A percentile compares a stretch with the other conserved stretches of the same genome.
Evolutionary conservation across 2,113 vertebrate species (phyloP).

Genomic region (Phalacrocorax pelagicus): DNA sequence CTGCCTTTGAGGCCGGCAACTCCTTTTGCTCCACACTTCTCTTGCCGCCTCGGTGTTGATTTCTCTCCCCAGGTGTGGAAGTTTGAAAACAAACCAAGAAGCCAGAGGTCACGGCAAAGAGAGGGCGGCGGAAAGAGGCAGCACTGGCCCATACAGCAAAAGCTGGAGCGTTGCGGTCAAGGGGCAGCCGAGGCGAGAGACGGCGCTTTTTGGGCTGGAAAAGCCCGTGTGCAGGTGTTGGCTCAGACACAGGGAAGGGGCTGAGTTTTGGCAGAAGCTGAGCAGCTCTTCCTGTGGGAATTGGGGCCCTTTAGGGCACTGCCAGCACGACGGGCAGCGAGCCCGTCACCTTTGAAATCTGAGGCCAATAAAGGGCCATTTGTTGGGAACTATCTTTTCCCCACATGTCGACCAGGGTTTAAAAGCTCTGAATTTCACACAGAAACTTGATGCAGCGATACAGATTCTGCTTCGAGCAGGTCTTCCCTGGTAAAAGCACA

Average conservation of each 20-base stretch:
- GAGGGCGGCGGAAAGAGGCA: background rate
- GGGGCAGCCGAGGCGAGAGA: background rate
- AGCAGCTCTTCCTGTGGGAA: background rate
- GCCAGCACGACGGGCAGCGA: background rate
- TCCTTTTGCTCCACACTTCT: background rate
- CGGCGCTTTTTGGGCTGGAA: background rate
- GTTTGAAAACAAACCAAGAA: background rate
- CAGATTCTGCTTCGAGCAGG: rapidly evolving
- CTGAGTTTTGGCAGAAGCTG: background rate
- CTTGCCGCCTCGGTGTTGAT: background rate
- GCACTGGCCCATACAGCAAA: rapidly evolving
- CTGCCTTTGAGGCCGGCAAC: background rate
- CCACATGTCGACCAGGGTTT: background rate
- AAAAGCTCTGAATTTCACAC: background rate
- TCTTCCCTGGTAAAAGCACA: background rate
- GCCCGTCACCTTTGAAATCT: background rate
- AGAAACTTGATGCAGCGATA: rapidly evolving
- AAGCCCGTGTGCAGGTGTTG: background rate
- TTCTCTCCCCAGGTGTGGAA: background rate
- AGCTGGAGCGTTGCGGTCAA: background rate
- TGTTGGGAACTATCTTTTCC: background rate
- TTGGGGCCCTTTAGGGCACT: background rate
- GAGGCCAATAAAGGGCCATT: conserved; percentile 41
- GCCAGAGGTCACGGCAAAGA: background rate
- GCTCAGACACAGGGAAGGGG: background rate